These are phyloP conservation scores for Aradophagus sp. DNA, from an alignment of 1,140 invertebrate species.

Conservation along the genomic window DNA sequence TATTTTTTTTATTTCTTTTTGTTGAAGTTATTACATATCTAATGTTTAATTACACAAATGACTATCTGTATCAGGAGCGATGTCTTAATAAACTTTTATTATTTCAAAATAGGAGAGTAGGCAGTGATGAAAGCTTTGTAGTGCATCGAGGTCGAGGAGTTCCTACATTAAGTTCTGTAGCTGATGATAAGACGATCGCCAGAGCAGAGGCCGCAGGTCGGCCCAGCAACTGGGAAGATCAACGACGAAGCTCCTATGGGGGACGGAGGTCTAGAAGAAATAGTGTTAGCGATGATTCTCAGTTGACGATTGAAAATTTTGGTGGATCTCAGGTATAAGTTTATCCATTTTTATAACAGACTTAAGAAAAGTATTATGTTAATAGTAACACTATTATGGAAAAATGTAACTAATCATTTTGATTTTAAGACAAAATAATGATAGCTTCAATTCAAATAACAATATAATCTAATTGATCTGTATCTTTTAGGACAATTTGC, in stretches of 20 bases:
- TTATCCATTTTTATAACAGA: no score
- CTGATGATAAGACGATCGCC: conserved; percentile 72
- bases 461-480: no score
- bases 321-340: conserved; percentile 87
- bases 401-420: no score
- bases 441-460: no score
- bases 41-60: no score
- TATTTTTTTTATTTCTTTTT: no score
- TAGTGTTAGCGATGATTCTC: conserved; percentile 89
- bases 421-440: no score
- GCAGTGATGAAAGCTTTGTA: conserved; percentile 82
- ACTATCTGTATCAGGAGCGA: no score
- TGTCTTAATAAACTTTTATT: no score
- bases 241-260: conserved; percentile 82
- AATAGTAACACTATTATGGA: no score
- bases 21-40: no score
- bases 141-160: conserved; percentile 86
- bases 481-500: conserved; percentile 81
- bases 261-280: conserved; percentile 88
- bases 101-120: conserved; percentile 62
- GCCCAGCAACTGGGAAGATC: conserved; percentile 88
- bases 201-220: conserved; percentile 83
- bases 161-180: conserved; percentile 83
- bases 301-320: conserved; percentile 93
- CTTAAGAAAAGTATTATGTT: no score